These are phyloP conservation scores for Chiloscyllium plagiosum DNA, from an alignment of 2,113 vertebrate genomes.

Conservation along the genomic window DNA sequence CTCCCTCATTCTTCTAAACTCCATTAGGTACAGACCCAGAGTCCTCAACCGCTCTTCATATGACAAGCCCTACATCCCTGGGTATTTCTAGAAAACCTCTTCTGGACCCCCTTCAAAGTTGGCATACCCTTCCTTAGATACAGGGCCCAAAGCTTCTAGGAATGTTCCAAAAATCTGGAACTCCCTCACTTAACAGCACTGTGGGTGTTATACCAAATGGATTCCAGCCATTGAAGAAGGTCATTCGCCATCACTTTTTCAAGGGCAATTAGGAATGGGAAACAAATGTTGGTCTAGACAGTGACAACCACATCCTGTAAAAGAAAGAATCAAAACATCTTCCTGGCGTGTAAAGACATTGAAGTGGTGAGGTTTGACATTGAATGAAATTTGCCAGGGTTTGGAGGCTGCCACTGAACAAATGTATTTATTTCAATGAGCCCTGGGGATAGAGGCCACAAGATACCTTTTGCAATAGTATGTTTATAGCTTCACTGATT, in stretches of 20 bases:
- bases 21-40: too few species aligned
- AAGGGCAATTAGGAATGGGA: background rate
- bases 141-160: too few species aligned
- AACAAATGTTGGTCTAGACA: background rate
- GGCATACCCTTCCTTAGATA: too few species aligned
- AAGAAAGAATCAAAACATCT: background rate
- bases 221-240: background rate
- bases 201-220: background rate
- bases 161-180: background rate
- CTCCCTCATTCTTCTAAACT: too few species aligned
- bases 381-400: background rate
- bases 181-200: background rate
- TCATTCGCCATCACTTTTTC: background rate
- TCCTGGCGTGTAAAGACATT: background rate
- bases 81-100: too few species aligned
- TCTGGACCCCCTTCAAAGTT: too few species aligned
- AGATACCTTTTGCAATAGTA: background rate
- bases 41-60: too few species aligned
- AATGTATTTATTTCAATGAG: background rate
- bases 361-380: background rate
- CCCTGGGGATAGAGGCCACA: background rate
- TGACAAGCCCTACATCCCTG: too few species aligned
- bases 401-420: background rate
- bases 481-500: background rate
- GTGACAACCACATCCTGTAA: background rate